These are phyloP conservation scores for Sus scrofa DNA, from an alignment of 2,113 vertebrate species.

Conservation along the genomic window DNA sequence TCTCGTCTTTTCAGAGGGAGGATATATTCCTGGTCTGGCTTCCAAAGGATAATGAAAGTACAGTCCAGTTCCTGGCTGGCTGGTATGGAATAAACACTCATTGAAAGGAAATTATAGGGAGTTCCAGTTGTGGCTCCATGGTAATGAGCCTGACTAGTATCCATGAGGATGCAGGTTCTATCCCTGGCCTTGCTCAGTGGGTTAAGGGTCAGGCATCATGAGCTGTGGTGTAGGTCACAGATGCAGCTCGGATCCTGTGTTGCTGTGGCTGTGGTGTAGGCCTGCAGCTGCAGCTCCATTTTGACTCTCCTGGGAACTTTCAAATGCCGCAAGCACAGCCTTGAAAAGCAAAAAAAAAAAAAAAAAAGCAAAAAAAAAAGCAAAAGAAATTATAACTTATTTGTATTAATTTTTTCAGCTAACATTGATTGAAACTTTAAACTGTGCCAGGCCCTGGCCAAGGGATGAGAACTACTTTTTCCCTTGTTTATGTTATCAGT, in stretches of 20 bases:
- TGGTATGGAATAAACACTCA: neutral
- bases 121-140: no score
- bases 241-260: no score
- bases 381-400: neutral
- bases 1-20: neutral
- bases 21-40: neutral
- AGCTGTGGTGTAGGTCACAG: no score
- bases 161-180: no score
- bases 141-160: no score
- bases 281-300: no score
- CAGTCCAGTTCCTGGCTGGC: neutral
- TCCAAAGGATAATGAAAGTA: neutral
- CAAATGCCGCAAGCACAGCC: no score
- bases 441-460: neutral
- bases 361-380: neutral
- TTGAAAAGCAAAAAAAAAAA: no score
- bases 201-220: no score
- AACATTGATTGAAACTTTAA: constrained; percentile 47
- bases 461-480: neutral
- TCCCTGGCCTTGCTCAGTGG: no score
- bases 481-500: neutral
- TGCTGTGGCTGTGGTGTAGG: no score
- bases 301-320: no score
- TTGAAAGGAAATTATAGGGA: neutral
- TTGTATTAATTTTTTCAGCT: constrained; percentile 10